Evolutionary conservation across 2,888 invertebrate species (phyloP), one percentile per base, ranked within the genome.

Genomic region (Dermolepida albohirtum): DNA sequence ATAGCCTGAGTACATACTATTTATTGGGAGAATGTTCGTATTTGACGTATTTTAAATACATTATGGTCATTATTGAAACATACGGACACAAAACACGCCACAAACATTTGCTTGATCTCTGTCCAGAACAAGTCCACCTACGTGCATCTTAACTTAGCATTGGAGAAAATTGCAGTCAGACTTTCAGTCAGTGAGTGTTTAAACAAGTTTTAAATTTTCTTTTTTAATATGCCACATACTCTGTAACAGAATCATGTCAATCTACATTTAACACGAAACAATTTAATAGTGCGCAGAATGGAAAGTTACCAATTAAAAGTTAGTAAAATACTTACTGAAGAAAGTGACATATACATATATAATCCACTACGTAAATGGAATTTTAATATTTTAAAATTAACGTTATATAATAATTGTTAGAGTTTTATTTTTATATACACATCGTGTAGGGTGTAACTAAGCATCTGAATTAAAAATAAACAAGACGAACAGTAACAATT

Each of bases 81-180:
- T 62, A 44, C 59, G 59, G 54, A 54, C n/a, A n/a, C 47, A 27
- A 47, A 47, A 34, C 59, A 62, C 47, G 47, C 47, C 47, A 62
- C 59, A 34, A 47, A 62, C 47, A 39, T 62, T 62, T 34, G 59
- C 16, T 16, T 14, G 59, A 62, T 62, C 47, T 39, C 40, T 62
- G 59, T 47, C 59, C 16, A 34, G 59, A 62, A 62, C 59, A 47
- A 47, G 59, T 62, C 59, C 59, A 62, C 59, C 59, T 62, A 62
- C 59, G 59, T 62, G 59, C 29, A 62, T 62, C 59, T 59, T 47
- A 16, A 22, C 17, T 22, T 22, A 41, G 43, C 27, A 39, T 43
- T 17, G 59, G 47, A 62, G 59, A 62, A 62, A 62, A 62, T 62
- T 47, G 59, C 59, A 62, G 47, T 47, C 34, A 34, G 59, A 43